Base-by-base conservation (phyloP, 2,888 invertebrate species). In the Melinaea menophilus region DNA sequence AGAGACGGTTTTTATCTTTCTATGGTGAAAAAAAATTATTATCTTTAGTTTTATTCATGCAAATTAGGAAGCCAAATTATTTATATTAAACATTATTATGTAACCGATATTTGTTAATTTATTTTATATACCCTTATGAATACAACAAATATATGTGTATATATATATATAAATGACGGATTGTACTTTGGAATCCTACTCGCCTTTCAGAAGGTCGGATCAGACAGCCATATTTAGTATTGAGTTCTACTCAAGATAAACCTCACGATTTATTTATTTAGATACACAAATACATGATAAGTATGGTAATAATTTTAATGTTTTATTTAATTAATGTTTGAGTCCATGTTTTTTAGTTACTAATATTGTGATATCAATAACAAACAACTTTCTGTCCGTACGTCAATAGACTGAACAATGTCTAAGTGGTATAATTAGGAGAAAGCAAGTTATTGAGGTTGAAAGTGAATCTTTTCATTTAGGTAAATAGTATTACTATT, bases 341-440 rank as follows among this genome's bases (percentile, higher is more conserved):
- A n/a, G n/a, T n/a, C n/a, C n/a, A n/a, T n/a, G n/a, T n/a, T n/a
- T n/a, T n/a, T n/a, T n/a, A n/a, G n/a, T n/a, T n/a, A n/a, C 2
- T 31, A 13, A 4, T 22, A 5, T 12, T 31, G 22, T 51, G 7
- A 31, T 51, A 31, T 51, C 31, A 5, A 51, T 51, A 51, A 9
- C 31, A 51, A 51, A 31, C 51, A 3, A 51, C 51, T 51, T 31
- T 31, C 51, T 3, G 31, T 51, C 51, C 9, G 51, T 51, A 46
- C 47, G 33, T 13, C 56, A 56, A 47, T 55, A 56, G 59, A 55
- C 22, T 45, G 57, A 56, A 60, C 58, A 63, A 59, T 55, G 54
- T 45, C 31, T 58, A 54, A n/a, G 51, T 56, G 41, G 57, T 59
- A 58, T 66, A 66, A 66, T 66, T 66, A 64, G 64, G 66, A 64